Evolutionary conservation across 2,113 vertebrate species (phyloP).

Genomic region (Podocnemis expansa): DNA sequence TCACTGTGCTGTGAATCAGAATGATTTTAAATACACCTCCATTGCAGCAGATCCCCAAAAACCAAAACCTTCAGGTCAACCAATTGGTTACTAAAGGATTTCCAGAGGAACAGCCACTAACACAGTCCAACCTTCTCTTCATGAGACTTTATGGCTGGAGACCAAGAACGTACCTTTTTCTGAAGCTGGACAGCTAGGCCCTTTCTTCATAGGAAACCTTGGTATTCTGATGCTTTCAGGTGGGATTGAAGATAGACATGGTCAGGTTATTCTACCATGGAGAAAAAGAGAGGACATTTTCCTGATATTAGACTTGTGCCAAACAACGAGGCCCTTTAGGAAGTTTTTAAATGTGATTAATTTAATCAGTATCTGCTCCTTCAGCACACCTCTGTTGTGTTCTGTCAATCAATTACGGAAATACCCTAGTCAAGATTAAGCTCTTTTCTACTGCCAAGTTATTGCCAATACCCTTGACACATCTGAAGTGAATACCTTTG

Average conservation of each 20-base stretch:
- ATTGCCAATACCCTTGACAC: neutral
- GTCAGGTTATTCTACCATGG: neutral
- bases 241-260: neutral
- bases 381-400: neutral
- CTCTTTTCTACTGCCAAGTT: slow-evolving; percentile 2
- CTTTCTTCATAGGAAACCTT: neutral
- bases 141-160: neutral
- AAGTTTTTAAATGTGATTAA: neutral
- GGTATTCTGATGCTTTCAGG: neutral
- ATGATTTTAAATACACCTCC: neutral
- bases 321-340: neutral
- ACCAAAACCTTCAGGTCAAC: neutral
- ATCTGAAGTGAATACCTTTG: neutral
- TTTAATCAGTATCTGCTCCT: neutral
- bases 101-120: neutral
- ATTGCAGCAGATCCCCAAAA: neutral
- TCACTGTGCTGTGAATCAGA: neutral
- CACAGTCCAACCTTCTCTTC: neutral
- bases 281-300: slow-evolving; percentile 34
- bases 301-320: neutral
- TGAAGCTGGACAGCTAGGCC: neutral
- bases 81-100: neutral
- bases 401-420: slow-evolving; percentile 13
- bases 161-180: neutral
- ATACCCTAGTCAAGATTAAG: slow-evolving; percentile 22